Evolutionary conservation across 2,113 vertebrate species (phyloP), one percentile per base, ranked within the genome.

Genomic region (Andinoacara biseriatus): DNA sequence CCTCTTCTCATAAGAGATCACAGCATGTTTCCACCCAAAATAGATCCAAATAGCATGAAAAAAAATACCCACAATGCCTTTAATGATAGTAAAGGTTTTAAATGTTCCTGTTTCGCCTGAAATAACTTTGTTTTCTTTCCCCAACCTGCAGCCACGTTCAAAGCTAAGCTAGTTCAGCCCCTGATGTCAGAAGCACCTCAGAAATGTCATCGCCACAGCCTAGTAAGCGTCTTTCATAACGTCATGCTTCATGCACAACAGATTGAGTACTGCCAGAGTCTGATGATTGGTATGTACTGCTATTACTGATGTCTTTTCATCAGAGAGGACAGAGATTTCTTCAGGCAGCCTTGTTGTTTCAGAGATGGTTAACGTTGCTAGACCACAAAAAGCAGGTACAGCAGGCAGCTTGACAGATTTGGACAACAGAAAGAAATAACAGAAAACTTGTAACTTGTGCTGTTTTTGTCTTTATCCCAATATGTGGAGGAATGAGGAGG

Each of bases 341-440:
- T 54, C 52, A 18, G 49, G 38, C 29, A 60, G 20, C 18, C 2
- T 17, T 24, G 26, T 11, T 38, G 59, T 57, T 46, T 59, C 78
- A 49, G 78, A 82, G 38, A 29, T 8, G 9, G 61, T 54, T 3
- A 20, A 20, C 10, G 18, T 58, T 62, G 75, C 54, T 11, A 86
- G 84, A 78, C 61, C 61, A 40, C 29, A 33, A 18, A 78, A 83
- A 74, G 2, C 85, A 90, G 87, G 90, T 92, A 69, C 6, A 67
- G 29, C 4, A 7, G 17, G 22, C 5, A 58, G 40, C 26, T 3
- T 14, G 31, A 46, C 14, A 40, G 2, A 74, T 58, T 10, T 58
- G 33, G 17, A 29, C 14, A 26, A 29, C 7, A 58, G 2, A 24
- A 26, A 33, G 17, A 17, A 2, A 56, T 35, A 14, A 58, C 10